Percentiles rank a stretch among this genome's conserved stretches.
phyloP scores from a whole-genome alignment of 2,797 vertebrate species.

The Distichodus sexfasciatus region DNA sequence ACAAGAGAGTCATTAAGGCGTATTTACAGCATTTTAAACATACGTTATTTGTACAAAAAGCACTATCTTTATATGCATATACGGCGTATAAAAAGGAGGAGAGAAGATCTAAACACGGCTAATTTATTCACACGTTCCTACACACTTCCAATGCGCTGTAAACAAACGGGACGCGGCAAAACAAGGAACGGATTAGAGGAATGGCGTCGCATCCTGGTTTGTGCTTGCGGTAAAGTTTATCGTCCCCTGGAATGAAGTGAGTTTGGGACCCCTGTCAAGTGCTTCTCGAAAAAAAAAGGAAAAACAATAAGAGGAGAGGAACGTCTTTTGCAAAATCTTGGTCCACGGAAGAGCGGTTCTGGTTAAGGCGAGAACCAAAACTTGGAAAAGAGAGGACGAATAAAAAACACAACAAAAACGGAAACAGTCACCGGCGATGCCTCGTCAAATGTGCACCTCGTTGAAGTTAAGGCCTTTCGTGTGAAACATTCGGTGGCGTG shows the following conservation, averaged over 20 bases:
- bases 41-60: constrained; percentile 71
- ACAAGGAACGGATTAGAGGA: constrained; percentile 57
- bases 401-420: background rate
- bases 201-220: constrained; percentile 54
- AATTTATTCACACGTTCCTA: constrained; percentile 67
- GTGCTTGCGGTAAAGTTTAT: constrained; percentile 63
- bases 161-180: constrained; percentile 67
- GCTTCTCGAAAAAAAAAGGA: background rate
- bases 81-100: constrained; percentile 50
- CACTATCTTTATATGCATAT: constrained; percentile 69
- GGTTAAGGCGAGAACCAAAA: constrained; percentile 62
- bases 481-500: constrained; percentile 57
- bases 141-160: constrained; percentile 66
- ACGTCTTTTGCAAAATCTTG: constrained; percentile 68
- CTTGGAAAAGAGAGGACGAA: background rate
- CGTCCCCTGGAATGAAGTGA: constrained; percentile 39
- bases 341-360: constrained; percentile 68
- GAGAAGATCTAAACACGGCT: constrained; percentile 52
- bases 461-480: constrained; percentile 57
- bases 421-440: constrained; percentile 21
- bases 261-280: constrained; percentile 32
- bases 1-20: constrained; percentile 69
- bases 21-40: constrained; percentile 67
- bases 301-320: constrained; percentile 39
- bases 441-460: constrained; percentile 31